Evolutionary conservation across 2,113 vertebrate species (phyloP), one percentile per base, ranked within the genome.

Genomic region (Glaucomys volans): DNA sequence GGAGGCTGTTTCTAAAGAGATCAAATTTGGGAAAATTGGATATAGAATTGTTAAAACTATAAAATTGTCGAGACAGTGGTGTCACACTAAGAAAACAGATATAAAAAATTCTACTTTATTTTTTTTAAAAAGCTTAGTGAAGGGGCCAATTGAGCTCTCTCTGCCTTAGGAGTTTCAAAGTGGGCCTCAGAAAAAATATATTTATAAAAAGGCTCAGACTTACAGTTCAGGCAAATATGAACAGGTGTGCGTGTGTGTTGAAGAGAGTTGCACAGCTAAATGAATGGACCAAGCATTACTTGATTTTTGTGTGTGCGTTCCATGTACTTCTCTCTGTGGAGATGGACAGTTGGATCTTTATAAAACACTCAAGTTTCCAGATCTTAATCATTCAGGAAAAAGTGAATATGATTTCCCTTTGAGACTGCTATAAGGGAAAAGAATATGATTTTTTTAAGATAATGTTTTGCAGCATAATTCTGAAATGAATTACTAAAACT

Each of bases 361-460:
- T 62, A 75, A 95, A 90, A 8, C 6, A 69, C 35, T n/a, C 32
- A n/a, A 69, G 40, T 77, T 91, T 95, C 79, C 86, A 69, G 26
- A 77, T 95, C 69, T 89, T 57, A 76, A 47, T 96, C 62, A 77
- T 76, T 91, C 40, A 82, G n/a, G 47, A 11, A 35, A 79, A 93
- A 94, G 5, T 84, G 71, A 94, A 62, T 87, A 17, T 37, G 50
- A 74, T 87, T 95, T 97, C 32, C 86, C 44, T 95, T 26, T 54
- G 94, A 91, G 42, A 84, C 12, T 32, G 24, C 44, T 72, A 4
- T 57, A 88, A 90, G 83, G 40, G 37, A 85, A 94, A 87, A 87
- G 13, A 74, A 93, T 81, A 57, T n/a, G 13, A 54, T 64, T 92
- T 94, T 94, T 83, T 20, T 80, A 94, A 94, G 71, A 96, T 62